Conservation (phyloP, 2,888 invertebrate genomes). For the Pristionchus entomophagus region DNA sequence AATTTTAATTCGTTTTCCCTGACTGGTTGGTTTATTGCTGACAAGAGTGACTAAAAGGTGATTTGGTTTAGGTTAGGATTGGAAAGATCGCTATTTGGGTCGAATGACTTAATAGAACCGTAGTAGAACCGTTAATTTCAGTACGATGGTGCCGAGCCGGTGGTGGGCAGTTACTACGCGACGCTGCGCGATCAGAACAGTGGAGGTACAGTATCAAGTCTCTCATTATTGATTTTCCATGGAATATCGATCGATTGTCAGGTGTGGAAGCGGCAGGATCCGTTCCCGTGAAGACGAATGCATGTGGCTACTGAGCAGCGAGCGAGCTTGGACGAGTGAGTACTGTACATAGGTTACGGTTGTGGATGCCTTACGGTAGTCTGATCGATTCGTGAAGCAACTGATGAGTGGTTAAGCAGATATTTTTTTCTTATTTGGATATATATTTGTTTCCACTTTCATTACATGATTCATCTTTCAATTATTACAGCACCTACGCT, state of each 20-base stretch:
- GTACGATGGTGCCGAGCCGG: conserved; percentile 23
- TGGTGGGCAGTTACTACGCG: conserved; percentile 18
- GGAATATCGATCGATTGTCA: background rate
- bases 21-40: no score
- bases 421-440: no score
- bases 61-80: background rate
- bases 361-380: no score
- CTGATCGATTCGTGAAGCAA: no score
- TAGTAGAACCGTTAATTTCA: background rate
- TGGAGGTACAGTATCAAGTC: conserved; percentile 19
- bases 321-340: background rate
- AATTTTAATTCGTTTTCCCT: no score
- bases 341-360: background rate
- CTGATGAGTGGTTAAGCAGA: no score
- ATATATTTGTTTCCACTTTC: no score
- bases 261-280: background rate
- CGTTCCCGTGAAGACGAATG: conserved; percentile 10
- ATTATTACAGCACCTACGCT: conserved; percentile 23
- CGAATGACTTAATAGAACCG: background rate
- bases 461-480: background rate
- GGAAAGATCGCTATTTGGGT: no score
- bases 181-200: conserved; percentile 11
- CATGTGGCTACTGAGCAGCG: background rate
- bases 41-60: no score
- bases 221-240: background rate